phyloP scores from a whole-genome alignment of 2,113 vertebrate genomes.

The Poecile atricapillus region DNA sequence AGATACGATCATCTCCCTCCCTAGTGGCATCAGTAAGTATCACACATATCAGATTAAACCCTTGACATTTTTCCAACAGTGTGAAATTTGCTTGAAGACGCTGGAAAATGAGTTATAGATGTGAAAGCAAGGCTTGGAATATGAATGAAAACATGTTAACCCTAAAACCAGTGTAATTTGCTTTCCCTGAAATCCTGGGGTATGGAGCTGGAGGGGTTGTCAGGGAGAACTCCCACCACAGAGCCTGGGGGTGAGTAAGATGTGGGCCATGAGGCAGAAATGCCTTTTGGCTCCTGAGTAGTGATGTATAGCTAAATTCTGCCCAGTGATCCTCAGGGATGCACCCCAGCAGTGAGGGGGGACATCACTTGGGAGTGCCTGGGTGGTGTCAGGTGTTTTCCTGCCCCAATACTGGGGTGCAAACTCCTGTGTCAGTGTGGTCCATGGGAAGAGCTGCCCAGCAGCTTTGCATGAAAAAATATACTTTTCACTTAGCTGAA shows the following conservation, averaged over 20 bases:
- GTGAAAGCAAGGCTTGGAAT: slow-evolving; percentile 38
- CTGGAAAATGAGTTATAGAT: slow-evolving; percentile 51
- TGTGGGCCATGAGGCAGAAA: background rate
- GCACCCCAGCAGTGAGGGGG: background rate
- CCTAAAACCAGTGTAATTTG: background rate
- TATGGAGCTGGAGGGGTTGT: background rate
- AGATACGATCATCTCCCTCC: slow-evolving; percentile 22
- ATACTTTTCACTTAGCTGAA: background rate
- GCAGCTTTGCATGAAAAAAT: background rate
- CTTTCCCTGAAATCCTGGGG: background rate
- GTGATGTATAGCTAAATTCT: background rate
- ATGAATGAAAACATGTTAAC: slow-evolving; percentile 15
- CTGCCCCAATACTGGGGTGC: background rate
- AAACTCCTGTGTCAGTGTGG: background rate
- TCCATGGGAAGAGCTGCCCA: background rate
- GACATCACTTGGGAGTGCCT: background rate
- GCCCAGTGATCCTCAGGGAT: background rate
- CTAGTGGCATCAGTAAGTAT: slow-evolving; percentile 57
- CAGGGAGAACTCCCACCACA: background rate
- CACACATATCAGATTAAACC: slow-evolving; percentile 58
- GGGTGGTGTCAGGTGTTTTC: background rate
- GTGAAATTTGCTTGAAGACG: slow-evolving; percentile 58
- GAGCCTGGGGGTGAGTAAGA: background rate
- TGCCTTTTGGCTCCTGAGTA: background rate
- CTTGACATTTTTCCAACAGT: slow-evolving; percentile 56